These are phyloP conservation scores for Microcebus lehilahytsara DNA, from an alignment of 2,113 vertebrate genomes.

Conservation along the genomic window DNA sequence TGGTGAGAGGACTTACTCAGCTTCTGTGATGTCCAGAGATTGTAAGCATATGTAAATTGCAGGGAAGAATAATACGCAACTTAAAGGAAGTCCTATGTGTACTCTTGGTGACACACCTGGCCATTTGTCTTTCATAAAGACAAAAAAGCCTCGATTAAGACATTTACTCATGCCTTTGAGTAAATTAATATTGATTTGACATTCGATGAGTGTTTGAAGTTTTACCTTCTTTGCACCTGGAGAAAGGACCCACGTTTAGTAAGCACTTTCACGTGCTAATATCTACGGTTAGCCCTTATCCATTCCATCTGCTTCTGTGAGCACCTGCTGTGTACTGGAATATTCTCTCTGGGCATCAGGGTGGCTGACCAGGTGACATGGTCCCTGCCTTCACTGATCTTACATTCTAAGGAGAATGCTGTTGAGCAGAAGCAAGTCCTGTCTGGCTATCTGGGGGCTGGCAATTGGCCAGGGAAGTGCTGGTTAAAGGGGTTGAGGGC, in stretches of 20 bases:
- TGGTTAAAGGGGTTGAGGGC: background rate
- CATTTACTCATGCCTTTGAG: background rate
- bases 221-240: background rate
- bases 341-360: background rate
- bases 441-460: background rate
- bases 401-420: background rate
- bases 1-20: background rate
- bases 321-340: background rate
- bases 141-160: background rate
- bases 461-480: background rate
- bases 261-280: background rate
- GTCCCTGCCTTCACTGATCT: background rate
- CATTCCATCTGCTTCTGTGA: rapidly evolving
- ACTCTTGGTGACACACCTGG: background rate
- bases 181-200: slow-evolving; percentile 33
- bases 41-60: background rate
- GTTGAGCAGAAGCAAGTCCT: background rate
- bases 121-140: background rate
- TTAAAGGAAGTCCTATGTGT: background rate
- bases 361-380: background rate
- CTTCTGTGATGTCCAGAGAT: background rate
- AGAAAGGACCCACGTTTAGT: background rate
- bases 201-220: background rate
- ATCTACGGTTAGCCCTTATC: background rate
- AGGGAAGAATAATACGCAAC: background rate